Conservation (phyloP, 2,113 vertebrate species). For the Poecilia latipinna region DNA sequence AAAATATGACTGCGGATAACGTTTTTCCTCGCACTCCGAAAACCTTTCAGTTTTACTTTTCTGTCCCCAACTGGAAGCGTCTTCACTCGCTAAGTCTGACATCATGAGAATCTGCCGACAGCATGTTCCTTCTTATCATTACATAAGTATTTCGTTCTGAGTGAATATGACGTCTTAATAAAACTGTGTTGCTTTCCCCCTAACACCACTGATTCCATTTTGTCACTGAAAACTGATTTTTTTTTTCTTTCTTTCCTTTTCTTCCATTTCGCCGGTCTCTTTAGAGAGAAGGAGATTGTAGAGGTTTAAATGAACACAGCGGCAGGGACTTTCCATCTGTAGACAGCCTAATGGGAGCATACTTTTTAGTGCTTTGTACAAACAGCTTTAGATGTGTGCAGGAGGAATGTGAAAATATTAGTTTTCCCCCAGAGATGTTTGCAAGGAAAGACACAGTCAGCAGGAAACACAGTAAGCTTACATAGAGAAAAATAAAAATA, state of each 20-base stretch:
- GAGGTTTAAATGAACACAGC: slow-evolving; percentile 27
- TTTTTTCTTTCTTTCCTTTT: neutral
- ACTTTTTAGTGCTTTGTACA: slow-evolving; percentile 21
- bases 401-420: neutral
- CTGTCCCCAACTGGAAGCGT: neutral
- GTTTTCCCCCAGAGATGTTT: slow-evolving; percentile 2
- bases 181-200: neutral
- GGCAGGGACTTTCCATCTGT: slow-evolving; percentile 5
- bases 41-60: neutral
- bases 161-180: neutral
- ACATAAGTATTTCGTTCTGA: neutral
- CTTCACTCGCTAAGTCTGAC: neutral
- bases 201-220: neutral
- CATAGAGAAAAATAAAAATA: neutral
- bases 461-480: slow-evolving; percentile 1
- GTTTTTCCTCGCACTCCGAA: neutral
- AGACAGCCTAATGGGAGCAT: slow-evolving; percentile 9
- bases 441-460: neutral
- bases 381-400: slow-evolving; percentile 18
- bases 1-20: neutral
- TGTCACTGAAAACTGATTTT: neutral
- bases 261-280: neutral
- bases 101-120: neutral
- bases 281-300: slow-evolving; percentile 15
- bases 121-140: neutral